Conservation (phyloP, 2,113 vertebrate genomes). For the Gymnorhina tibicen region DNA sequence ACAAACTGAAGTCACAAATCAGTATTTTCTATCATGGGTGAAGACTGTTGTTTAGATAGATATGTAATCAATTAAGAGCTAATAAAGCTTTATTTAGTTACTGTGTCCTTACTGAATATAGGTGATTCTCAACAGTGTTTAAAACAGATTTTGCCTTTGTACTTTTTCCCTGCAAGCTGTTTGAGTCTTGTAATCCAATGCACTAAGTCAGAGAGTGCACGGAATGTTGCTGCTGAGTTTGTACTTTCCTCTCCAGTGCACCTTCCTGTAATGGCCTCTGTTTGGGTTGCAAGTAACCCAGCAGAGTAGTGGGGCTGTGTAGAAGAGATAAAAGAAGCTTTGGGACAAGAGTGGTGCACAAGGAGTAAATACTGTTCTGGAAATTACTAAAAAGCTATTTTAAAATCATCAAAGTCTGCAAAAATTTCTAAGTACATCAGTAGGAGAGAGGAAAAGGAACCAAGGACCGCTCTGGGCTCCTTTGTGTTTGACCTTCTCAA, state of each 20-base stretch:
- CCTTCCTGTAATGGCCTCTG: background rate
- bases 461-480: rapidly evolving
- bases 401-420: background rate
- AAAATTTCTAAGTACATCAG: background rate
- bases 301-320: background rate
- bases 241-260: background rate
- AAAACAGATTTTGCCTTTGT: background rate
- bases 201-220: rapidly evolving
- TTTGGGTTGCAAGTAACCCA: background rate
- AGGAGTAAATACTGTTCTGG: background rate
- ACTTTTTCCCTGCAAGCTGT: background rate
- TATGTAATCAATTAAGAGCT: background rate
- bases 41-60: background rate
- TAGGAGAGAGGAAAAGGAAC: background rate
- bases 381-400: background rate
- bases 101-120: background rate
- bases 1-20: background rate
- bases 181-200: rapidly evolving
- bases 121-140: background rate
- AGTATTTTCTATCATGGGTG: background rate
- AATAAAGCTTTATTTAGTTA: background rate
- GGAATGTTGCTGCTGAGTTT: background rate
- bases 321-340: background rate
- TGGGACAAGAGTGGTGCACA: background rate
- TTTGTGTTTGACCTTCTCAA: background rate